Base-by-base conservation (phyloP, 2,888 invertebrate species). In the Cryptocheilus praepositus region DNA sequence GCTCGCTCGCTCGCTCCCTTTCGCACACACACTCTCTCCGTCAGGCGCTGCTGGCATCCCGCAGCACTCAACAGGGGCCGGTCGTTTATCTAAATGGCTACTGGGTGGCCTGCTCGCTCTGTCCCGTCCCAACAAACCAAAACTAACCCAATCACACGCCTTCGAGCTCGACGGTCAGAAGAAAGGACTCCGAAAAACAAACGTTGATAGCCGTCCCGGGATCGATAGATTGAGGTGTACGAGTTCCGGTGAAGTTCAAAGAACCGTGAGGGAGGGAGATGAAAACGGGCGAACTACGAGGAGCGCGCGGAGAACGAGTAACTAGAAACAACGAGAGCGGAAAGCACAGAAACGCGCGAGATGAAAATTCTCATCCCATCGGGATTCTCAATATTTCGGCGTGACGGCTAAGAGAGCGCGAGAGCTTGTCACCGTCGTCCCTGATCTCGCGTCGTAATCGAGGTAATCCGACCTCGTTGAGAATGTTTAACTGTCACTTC, bases 31-130 rank as follows among this genome's bases (percentile, higher is more conserved):
- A 19, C 59, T 53, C 22, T 43, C 53, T 43, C 64, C 43, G 28
- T 62, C 21, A 51, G 22, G 21, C 55, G 55, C 52, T 61, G 75
- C 73, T 76, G 83, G 83, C 77, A 78, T 81, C 81, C 84, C 83
- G 81, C 81, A 78, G 83, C 85, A 85, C 84, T 85, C 84, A 82
- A 83, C 85, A 79, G 85, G 83, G 82, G 80, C 84, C 81, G 83
- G 81, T 84, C 85, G 85, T 86, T 87, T 86, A 86, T 86, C 86
- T 86, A 86, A 86, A 86, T 85, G 85, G 85, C 87, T 86, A 86
- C 85, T 85, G 85, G 85, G 85, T 85, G 85, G 85, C 84, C 85
- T 71, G 80, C 68, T 77, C 64, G 71, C 73, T 70, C 76, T 74
- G 78, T 71, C 73, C 71, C 78, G 78, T 79, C 74, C 76, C 77